Evolutionary conservation across 1,140 invertebrate species (phyloP).

Genomic region (Papilio polytes): DNA sequence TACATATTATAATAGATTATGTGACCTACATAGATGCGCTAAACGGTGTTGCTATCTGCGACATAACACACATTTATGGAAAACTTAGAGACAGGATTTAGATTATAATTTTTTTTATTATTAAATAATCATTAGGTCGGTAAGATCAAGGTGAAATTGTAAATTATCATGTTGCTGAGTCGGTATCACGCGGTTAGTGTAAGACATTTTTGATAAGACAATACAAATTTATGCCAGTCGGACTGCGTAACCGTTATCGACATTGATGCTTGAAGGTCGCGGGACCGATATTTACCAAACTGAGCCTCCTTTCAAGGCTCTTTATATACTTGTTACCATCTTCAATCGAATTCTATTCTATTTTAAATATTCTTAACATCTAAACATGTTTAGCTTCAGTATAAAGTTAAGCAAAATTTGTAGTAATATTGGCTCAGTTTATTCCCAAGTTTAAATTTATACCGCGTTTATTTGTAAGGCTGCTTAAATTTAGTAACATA

Average conservation of each 20-base stretch:
- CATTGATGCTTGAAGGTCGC: slow-evolving; percentile 67
- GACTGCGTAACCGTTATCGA: slow-evolving; percentile 72
- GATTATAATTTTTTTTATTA: slow-evolving; percentile 31
- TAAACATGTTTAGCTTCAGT: no score
- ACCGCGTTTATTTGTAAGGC: no score
- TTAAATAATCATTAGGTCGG: slow-evolving; percentile 42
- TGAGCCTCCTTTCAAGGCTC: slow-evolving; percentile 34
- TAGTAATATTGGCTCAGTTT: no score
- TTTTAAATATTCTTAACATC: not conserved
- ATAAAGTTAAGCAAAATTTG: no score
- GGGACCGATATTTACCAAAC: slow-evolving; percentile 51
- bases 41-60: slow-evolving; percentile 14
- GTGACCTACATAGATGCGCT: slow-evolving; percentile 7
- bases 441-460: no score
- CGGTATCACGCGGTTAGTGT: slow-evolving; percentile 59
- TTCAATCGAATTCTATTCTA: not conserved
- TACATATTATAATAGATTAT: not conserved
- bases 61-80: not conserved
- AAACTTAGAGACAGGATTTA: slow-evolving; percentile 20
- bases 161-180: slow-evolving; percentile 73
- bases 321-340: not conserved
- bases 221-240: slow-evolving; percentile 81
- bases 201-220: slow-evolving; percentile 77
- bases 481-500: no score
- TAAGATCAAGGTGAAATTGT: slow-evolving; percentile 66